Evolutionary conservation across 2,113 vertebrate genomes (phyloP), one percentile per base, ranked within the genome.

Genomic region (Phasianus colchicus): DNA sequence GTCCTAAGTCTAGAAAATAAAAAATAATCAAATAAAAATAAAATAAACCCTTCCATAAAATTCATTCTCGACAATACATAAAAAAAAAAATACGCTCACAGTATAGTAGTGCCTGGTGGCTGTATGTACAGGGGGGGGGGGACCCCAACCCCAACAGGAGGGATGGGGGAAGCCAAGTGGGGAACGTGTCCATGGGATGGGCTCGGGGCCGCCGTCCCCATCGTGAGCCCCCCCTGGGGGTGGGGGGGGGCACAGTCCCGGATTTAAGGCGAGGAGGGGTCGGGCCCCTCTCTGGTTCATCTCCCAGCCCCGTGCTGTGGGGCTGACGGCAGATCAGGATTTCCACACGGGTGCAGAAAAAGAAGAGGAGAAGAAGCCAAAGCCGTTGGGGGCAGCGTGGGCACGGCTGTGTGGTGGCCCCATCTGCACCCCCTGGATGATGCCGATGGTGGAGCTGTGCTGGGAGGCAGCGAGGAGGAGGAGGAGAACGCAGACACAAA

Each of bases 1-100:
- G 93, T 97, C 92, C 97, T 97, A 97, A 97, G 76, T 95, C 96
- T 97, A 98, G 90, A 97, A 95, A 93, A 91, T 86, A 90, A 96
- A 97, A 97, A 92, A 92, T 76, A 80, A 93, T 73, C 73, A 96
- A 89, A 93, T 71, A 78, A 89, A 86, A 84, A 85, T n/a, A 76
- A 95, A 93, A 95, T 84, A 95, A 93, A 93, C 92, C 95, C 90
- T 92, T 95, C 97, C 96, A 96, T 95, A 95, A 96, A 96, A 96
- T 96, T 65, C 96, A 97, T 97, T 96, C 96, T 93, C 93, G 86
- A 96, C 95, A 97, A 97, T 91, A 96, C 96, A 93, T 96, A 88
- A 92, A 94, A 95, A 94, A 94, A 36, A 96, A 95, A 94, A 95
- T 14, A 90, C 73, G 95, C 95, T 97, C 96, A 97, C 97, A 97